These are phyloP conservation scores for Drosophila sp. DNA, from an alignment of 1,140 invertebrate species.

Conservation along the genomic window DNA sequence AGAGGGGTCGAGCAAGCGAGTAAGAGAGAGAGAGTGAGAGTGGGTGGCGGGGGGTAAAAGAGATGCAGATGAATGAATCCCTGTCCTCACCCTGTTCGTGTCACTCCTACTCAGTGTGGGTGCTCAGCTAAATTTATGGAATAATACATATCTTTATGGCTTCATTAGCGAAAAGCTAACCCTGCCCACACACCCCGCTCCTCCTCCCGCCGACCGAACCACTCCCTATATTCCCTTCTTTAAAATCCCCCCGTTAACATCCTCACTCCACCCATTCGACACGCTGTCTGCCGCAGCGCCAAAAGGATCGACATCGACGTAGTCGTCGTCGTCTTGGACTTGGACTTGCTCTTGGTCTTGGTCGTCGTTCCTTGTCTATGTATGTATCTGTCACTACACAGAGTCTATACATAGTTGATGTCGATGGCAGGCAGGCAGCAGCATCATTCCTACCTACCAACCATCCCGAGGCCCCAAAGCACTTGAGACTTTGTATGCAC, in stretches of 20 bases:
- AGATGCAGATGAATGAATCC: slow-evolving; percentile 15
- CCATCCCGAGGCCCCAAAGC: slow-evolving; percentile 42
- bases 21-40: slow-evolving; percentile 24
- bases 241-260: slow-evolving; percentile 17
- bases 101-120: slow-evolving; percentile 51
- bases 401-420: slow-evolving; percentile 33
- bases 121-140: slow-evolving; percentile 74
- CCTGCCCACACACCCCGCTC: slow-evolving; percentile 30
- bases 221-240: slow-evolving; percentile 1
- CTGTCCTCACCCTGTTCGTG: slow-evolving; percentile 10
- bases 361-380: slow-evolving; percentile 46
- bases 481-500: slow-evolving; percentile 70
- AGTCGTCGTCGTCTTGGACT: slow-evolving; percentile 47
- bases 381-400: slow-evolving; percentile 54
- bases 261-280: slow-evolving; percentile 59
- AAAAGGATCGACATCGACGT: slow-evolving; percentile 69
- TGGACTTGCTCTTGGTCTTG: slow-evolving; percentile 28
- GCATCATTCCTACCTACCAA: slow-evolving; percentile 44
- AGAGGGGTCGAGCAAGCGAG: slow-evolving; percentile 3
- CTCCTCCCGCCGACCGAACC: slow-evolving; percentile 3
- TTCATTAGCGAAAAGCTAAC: slow-evolving; percentile 73
- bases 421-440: slow-evolving; percentile 15
- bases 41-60: slow-evolving; percentile 15
- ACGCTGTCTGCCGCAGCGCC: slow-evolving; percentile 71
- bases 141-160: slow-evolving; percentile 82